Base-by-base conservation (phyloP, 2,797 vertebrate species). In the Betta splendens region DNA sequence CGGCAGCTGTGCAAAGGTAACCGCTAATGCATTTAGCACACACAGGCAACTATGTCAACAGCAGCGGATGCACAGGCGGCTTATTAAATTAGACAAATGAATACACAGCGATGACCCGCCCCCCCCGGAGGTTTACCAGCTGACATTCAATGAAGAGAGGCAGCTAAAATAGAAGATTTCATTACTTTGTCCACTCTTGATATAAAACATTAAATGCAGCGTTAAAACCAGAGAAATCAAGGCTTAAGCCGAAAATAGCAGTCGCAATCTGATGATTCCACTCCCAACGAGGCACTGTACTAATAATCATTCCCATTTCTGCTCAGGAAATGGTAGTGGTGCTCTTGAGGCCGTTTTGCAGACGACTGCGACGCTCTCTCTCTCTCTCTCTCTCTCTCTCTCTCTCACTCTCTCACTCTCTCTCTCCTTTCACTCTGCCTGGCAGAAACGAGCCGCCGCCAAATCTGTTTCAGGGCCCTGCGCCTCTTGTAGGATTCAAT, bases 381-480 rank as follows among this genome's bases (percentile, higher is more conserved):
- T n/a, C n/a, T n/a, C n/a, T n/a, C n/a, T n/a, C n/a, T n/a, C n/a
- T 85, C 61, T 75, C 83, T 76, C 77, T 75, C 80, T 37, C 70
- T n/a, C 81, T 84, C 83, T 82, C 72, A 80, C 68, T 70, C 62
- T 37, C n/a, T n/a, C n/a, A n/a, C n/a, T 85, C 61, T 75, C 83
- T 76, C 77, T 75, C 80, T 37, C 70, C 81, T 84, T 83, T 82
- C 72, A 80, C 68, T 70, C 62, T 37, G 68, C 69, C 74, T 66
- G 71, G 81, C 83, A 72, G 81, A 88, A n/a, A 85, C 49, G 68
- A 81, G 69, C 50, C 37, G 72, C 66, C 68, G 85, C 69, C 69
- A 82, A 88, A 85, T 82, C 64, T 67, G 84, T 79, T 84, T 86
- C 80, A 80, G 72, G 79, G 80, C 75, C 83, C 75, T 68, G 71